These are phyloP conservation scores for Latrodectus elegans DNA, from an alignment of 2,888 invertebrate genomes.

Conservation along the genomic window DNA sequence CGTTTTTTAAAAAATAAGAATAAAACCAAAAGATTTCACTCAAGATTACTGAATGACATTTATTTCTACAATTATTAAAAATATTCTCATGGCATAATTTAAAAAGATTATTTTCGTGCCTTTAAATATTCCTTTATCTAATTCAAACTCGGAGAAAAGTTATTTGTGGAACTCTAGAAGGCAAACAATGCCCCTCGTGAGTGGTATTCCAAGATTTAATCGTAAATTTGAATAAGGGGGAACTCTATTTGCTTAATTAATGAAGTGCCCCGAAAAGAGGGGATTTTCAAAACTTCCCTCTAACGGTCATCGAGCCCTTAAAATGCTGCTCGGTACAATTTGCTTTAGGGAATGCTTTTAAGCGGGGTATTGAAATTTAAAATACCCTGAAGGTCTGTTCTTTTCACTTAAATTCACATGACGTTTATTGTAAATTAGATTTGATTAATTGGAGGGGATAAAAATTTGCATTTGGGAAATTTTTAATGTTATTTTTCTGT, in stretches of 20 bases:
- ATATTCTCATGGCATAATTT: too few relatives aligned
- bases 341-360: background rate
- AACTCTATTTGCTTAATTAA: slow-evolving; percentile 5
- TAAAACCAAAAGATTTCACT: too few relatives aligned
- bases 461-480: background rate
- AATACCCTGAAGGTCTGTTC: background rate
- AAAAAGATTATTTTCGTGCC: too few relatives aligned
- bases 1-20: too few relatives aligned
- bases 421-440: slow-evolving; percentile 5
- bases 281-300: background rate
- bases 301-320: background rate
- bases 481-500: background rate
- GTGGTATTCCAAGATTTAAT: background rate
- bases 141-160: background rate
- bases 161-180: background rate
- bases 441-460: background rate
- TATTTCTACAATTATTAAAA: too few relatives aligned
- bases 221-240: background rate
- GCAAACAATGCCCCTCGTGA: background rate
- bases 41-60: too few relatives aligned
- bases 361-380: background rate
- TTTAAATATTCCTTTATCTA: too few relatives aligned
- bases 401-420: too few relatives aligned
- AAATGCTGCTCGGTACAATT: background rate
- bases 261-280: background rate